These are phyloP conservation scores for Trachelus iudaicus DNA, from an alignment of 2,888 invertebrate species.

Conservation along the genomic window DNA sequence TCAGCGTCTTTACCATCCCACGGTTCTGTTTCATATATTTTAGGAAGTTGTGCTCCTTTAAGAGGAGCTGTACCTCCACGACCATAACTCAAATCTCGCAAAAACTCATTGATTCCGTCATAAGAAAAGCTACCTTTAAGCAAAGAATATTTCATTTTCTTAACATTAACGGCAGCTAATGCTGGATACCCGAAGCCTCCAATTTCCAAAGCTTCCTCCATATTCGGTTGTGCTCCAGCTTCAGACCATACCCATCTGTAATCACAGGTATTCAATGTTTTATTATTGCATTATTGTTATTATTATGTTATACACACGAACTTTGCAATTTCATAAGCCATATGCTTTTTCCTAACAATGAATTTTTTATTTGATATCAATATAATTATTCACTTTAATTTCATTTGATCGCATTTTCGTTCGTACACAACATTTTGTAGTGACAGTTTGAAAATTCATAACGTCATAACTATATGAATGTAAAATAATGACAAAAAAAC, in stretches of 20 bases:
- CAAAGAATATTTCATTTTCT: constrained; percentile 96
- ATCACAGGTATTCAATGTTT: constrained; percentile 5
- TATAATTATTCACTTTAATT: no score
- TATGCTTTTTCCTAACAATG: no score
- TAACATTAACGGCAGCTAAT: constrained; percentile 94
- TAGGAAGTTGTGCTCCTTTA: constrained; percentile 83
- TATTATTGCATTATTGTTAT: no score
- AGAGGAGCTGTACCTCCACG: constrained; percentile 92
- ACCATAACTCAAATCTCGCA: constrained; percentile 93
- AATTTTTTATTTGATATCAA: no score
- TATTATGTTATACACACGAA: no score
- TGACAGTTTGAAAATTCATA: no score
- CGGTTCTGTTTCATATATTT: constrained; percentile 73
- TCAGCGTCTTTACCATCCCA: constrained; percentile 98
- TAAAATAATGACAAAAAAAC: no score
- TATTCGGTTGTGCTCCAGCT: constrained; percentile 83
- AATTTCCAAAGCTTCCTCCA: constrained; percentile 92
- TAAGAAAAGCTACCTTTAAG: constrained; percentile 94
- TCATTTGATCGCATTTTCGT: no score
- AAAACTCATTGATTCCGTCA: constrained; percentile 95
- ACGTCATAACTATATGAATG: no score
- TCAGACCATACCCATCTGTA: constrained; percentile 93
- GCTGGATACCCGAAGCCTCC: constrained; percentile 99
- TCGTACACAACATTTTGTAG: no score
- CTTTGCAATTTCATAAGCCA: no score